Percentiles rank a stretch among this genome's conserved stretches.
Evolutionary conservation across 2,888 invertebrate species (phyloP).

Genomic region (Nomada fucata): DNA sequence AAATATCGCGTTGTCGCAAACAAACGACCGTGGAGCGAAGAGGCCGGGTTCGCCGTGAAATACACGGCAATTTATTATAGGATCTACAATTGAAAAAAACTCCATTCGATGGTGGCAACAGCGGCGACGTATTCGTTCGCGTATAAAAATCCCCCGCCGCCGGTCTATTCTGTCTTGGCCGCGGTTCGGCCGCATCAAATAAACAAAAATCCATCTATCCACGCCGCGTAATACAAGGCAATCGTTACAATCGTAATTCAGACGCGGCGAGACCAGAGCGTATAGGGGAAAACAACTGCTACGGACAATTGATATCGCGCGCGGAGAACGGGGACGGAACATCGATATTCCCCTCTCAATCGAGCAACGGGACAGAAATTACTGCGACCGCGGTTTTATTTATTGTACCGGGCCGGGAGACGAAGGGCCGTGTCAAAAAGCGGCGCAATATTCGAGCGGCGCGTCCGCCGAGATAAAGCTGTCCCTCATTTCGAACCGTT

Average conservation of each 20-base stretch:
- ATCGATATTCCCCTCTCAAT: slow-evolving; percentile 56
- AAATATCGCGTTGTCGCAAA: slow-evolving; percentile 1
- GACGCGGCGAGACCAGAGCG: slow-evolving; percentile 13
- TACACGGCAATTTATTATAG: slow-evolving; percentile 35
- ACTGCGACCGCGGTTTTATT: slow-evolving; percentile 72
- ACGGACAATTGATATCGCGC: slow-evolving; percentile 64
- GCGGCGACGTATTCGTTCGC: not conserved
- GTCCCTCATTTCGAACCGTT: slow-evolving; percentile 58
- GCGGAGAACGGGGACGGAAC: slow-evolving; percentile 32
- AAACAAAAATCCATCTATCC: slow-evolving; percentile 33
- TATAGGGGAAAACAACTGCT: slow-evolving; percentile 36
- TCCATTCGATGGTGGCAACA: slow-evolving; percentile 8
- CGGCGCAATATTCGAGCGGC: slow-evolving; percentile 36
- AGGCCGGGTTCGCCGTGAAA: slow-evolving; percentile 18
- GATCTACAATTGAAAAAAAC: slow-evolving; percentile 16
- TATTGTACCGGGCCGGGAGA: slow-evolving; percentile 69
- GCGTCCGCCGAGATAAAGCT: slow-evolving; percentile 49
- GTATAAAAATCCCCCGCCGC: slow-evolving; percentile 16
- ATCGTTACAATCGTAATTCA: slow-evolving; percentile 59
- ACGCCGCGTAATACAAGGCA: slow-evolving; percentile 32
- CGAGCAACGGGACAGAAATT: slow-evolving; percentile 56
- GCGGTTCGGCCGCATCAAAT: slow-evolving; percentile 17
- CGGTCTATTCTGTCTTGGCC: slow-evolving; percentile 17
- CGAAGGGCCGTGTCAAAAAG: slow-evolving; percentile 68
- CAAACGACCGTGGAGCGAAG: not conserved